Percentiles rank a stretch among this genome's conserved stretches.
Conservation (phyloP, 2,797 vertebrate genomes). For the Propithecus deckenii region DNA sequence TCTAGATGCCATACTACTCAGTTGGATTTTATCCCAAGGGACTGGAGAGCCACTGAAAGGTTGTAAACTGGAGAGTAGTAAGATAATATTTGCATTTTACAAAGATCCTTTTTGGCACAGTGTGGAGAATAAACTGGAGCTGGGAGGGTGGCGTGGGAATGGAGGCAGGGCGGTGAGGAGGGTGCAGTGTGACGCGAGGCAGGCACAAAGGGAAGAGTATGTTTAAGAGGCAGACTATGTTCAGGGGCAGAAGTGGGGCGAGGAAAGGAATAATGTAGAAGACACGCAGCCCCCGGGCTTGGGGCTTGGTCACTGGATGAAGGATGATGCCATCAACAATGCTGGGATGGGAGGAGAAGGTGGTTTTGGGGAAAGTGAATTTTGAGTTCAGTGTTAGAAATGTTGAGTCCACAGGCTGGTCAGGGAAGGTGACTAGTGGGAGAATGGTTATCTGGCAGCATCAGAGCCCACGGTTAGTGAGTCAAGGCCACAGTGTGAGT, state of each 20-base stretch:
- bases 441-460: neutral
- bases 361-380: neutral
- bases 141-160: neutral
- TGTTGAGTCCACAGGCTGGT: neutral
- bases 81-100: neutral
- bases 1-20: neutral
- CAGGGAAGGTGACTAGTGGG: neutral
- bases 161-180: neutral
- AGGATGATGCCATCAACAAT: neutral
- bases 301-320: neutral
- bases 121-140: neutral
- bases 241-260: neutral
- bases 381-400: neutral
- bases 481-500: neutral
- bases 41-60: neutral
- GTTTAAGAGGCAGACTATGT: neutral
- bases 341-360: neutral
- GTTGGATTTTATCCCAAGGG: neutral
- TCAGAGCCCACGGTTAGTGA: neutral
- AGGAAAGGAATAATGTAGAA: neutral
- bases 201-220: neutral
- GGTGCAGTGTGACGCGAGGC: neutral
- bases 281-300: neutral
- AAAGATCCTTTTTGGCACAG: neutral
- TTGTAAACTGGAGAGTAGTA: neutral